Evolutionary conservation across 1,140 invertebrate species (phyloP).

Genomic region (Eumaeus atala): DNA sequence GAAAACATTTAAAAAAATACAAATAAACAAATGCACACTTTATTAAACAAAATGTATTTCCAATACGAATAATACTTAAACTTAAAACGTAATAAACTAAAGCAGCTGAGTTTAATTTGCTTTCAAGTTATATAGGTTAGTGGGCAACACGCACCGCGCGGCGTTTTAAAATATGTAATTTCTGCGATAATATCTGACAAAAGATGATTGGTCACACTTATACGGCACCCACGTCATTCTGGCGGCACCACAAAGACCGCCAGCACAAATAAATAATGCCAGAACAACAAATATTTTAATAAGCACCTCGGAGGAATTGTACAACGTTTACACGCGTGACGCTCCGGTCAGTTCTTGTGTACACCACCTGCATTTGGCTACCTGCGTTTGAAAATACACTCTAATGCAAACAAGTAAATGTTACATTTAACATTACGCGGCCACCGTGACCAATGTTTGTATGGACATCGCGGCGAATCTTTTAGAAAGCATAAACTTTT

Average conservation of each 20-base stretch:
- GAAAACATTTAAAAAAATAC: too few species aligned
- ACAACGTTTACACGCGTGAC: conserved; percentile 52
- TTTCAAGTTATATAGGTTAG: conserved; percentile 5
- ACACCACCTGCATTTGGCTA: conserved; percentile 15
- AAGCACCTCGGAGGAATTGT: conserved; percentile 64
- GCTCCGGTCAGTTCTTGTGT: conserved; percentile 34
- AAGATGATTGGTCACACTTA: conserved; percentile 56
- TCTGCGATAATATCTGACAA: conserved; percentile 38
- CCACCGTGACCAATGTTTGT: conserved; percentile 58
- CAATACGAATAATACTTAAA: too few species aligned
- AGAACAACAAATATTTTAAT: conserved; percentile 73
- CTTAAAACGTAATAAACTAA: too few species aligned
- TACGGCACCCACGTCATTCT: conserved; percentile 33
- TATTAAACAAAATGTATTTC: too few species aligned
- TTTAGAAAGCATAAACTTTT: conserved; percentile 63
- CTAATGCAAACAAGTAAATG: conserved; percentile 13
- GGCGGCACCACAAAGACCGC: conserved; percentile 55
- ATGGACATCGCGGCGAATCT: conserved; percentile 46
- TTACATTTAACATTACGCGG: conserved; percentile 38
- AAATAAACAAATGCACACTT: too few species aligned
- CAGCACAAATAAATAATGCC: conserved; percentile 68
- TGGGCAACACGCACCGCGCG: conserved; percentile 9
- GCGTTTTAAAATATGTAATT: conserved; percentile 18
- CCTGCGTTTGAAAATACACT: not conserved
- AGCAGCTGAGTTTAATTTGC: not conserved